A percentile compares a stretch with the other conserved stretches of the same genome.
These are phyloP conservation scores for Malachius bipustulatus DNA, from an alignment of 2,888 invertebrate genomes.

Conservation along the genomic window DNA sequence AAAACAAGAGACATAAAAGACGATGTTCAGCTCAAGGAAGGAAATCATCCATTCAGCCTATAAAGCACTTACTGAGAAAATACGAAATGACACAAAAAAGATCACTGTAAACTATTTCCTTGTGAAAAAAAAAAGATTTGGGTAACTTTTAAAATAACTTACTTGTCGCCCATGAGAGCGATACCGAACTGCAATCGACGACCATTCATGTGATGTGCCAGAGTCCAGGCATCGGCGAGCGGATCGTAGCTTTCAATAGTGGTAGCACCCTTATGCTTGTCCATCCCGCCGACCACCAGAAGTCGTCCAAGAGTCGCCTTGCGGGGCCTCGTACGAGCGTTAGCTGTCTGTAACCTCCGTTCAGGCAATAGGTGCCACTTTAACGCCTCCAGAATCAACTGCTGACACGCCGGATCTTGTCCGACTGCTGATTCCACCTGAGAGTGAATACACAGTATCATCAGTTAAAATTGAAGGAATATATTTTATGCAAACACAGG, in stretches of 20 bases:
- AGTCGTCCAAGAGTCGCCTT: slow-evolving; percentile 85
- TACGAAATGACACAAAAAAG: too few species aligned
- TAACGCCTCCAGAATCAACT: slow-evolving; percentile 84
- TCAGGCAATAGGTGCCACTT: slow-evolving; percentile 89
- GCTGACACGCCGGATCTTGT: slow-evolving; percentile 64
- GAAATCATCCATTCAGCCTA: too few species aligned
- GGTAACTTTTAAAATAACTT: too few species aligned
- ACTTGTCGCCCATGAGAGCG: slow-evolving; percentile 68
- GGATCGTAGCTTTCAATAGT: slow-evolving; percentile 85
- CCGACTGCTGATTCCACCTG: slow-evolving; percentile 27
- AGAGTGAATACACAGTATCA: too few species aligned
- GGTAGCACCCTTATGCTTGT: slow-evolving; percentile 82
- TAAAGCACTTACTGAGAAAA: too few species aligned
- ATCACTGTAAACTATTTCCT: too few species aligned
- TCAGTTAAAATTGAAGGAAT: too few species aligned
- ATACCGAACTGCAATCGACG: slow-evolving; percentile 84
- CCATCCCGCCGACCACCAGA: slow-evolving; percentile 86
- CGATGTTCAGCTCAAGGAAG: too few species aligned
- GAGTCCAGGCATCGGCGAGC: slow-evolving; percentile 66
- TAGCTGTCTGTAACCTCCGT: slow-evolving; percentile 62
- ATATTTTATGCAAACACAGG: too few species aligned
- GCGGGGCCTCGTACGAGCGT: slow-evolving; percentile 72
- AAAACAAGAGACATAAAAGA: too few species aligned
- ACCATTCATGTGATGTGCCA: slow-evolving; percentile 65
- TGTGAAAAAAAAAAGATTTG: too few species aligned